Base-by-base conservation (phyloP, 2,797 vertebrate genomes). In the Xenopus petersii region DNA sequence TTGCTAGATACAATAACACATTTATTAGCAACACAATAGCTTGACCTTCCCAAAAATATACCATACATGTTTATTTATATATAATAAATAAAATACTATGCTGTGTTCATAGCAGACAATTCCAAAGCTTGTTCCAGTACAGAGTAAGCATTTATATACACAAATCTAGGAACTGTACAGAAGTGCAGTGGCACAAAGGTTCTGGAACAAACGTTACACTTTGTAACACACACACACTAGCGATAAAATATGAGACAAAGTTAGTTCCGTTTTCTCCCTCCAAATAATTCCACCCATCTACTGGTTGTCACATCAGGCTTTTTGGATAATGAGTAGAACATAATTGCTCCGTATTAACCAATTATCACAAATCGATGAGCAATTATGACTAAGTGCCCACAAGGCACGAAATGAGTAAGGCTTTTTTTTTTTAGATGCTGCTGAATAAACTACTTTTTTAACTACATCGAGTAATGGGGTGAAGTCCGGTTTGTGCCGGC, bases 41-140 rank as follows among this genome's bases (percentile, higher is more conserved):
- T 51, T 9, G 11, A 10, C 3, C 15, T 56, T 56, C 54, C n/a
- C 16, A 56, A 56, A 56, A 56, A 56, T 56, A 56, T 56, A 56
- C 15, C 54, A 16, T 56, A 56, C 36, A 36, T 58, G 16, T 69
- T 70, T 75, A 55, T 73, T 64, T 54, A 68, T 64, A 59, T 70
- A 64, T 13, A 79, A 79, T 79, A 79, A 79, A 79, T 79, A 77
- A 47, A 73, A 67, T 67, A 78, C n/a, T 21, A 69, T 17, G 26
- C 30, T 42, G 48, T 30, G 12, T 56, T 56, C 15, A n/a, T 64
- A 56, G 58, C 36, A 63, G 67, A 26, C 33, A 42, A 42, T 10
- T 42, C 62, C 60, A 69, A 49, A 65, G 56, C 51, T 30, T 15
- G 10, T 58, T 16, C 48, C 9, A 54, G 6, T 5, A 7, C 6